phyloP scores from a whole-genome alignment of 2,888 invertebrate genomes.

The Stenoptilia bipunctidactyla region DNA sequence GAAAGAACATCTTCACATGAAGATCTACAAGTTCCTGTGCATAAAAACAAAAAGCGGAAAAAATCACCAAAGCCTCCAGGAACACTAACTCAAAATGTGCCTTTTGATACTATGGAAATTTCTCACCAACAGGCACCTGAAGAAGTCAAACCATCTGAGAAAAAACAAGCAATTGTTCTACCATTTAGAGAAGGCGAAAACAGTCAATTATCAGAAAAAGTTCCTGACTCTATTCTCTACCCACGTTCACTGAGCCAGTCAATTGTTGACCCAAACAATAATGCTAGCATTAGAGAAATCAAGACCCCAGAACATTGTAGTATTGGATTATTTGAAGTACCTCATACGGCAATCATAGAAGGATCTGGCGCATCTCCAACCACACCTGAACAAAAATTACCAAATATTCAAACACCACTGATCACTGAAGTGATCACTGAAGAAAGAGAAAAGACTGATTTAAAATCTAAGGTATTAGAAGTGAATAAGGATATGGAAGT shows the following conservation, averaged over 20 bases:
- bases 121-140: slow-evolving; percentile 2
- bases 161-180: no score
- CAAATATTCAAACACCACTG: slow-evolving; percentile 13
- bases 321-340: slow-evolving; percentile 20
- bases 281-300: slow-evolving; percentile 44
- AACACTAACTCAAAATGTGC: background rate
- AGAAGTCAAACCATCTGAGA: slow-evolving; percentile 3
- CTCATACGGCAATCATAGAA: slow-evolving; percentile 28
- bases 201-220: slow-evolving; percentile 24
- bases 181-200: no score
- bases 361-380: slow-evolving; percentile 33
- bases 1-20: slow-evolving; percentile 10
- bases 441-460: slow-evolving; percentile 39
- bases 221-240: slow-evolving; percentile 41
- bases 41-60: background rate
- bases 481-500: slow-evolving; percentile 60
- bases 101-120: background rate
- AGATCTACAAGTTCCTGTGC: background rate
- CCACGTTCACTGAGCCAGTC: slow-evolving; percentile 45
- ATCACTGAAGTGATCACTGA: slow-evolving; percentile 5
- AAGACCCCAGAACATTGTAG: slow-evolving; percentile 23
- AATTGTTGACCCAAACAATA: slow-evolving; percentile 37
- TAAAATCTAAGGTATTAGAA: slow-evolving; percentile 58
- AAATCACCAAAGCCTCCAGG: background rate
- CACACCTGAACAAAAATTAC: slow-evolving; percentile 18